Evolutionary conservation across 2,888 invertebrate species (phyloP).

Genomic region (Hemistola chrysoprasaria): DNA sequence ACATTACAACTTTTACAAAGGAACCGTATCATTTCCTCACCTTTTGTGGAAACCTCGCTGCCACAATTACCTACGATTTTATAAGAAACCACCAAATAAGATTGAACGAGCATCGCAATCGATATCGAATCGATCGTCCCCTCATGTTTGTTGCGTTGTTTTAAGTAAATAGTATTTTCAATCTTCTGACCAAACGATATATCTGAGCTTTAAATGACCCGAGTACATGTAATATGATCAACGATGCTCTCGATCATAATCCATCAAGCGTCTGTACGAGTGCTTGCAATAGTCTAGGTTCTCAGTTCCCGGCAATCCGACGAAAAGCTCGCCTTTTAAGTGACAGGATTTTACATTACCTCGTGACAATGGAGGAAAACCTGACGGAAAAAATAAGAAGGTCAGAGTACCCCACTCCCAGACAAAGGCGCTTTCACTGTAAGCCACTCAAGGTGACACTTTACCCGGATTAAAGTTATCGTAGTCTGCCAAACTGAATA

Average conservation of each 20-base stretch:
- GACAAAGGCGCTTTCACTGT: conserved; percentile 75
- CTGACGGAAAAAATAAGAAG: conserved; percentile 73
- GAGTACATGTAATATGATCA: conserved; percentile 67
- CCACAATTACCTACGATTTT: conserved; percentile 42
- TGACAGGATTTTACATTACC: conserved; percentile 65
- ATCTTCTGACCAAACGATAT: conserved; percentile 44
- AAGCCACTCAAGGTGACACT: conserved; percentile 80
- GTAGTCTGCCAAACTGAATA: conserved; percentile 78
- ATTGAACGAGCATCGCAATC: conserved; percentile 6
- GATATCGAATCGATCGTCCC: conserved; percentile 1
- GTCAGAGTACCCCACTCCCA: conserved; percentile 65
- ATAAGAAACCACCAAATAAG: conserved; percentile 26
- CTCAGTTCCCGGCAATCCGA: conserved; percentile 48
- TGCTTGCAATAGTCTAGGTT: conserved; percentile 52
- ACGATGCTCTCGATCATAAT: conserved; percentile 72
- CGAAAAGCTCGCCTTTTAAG: conserved; percentile 59
- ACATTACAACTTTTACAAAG: conserved; percentile 74
- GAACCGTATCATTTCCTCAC: conserved; percentile 72
- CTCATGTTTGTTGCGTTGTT: not conserved
- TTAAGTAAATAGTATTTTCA: conserved; percentile 37
- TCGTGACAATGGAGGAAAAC: conserved; percentile 66
- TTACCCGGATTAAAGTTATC: conserved; percentile 80
- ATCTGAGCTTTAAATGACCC: conserved; percentile 64
- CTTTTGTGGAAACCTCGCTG: conserved; percentile 54
- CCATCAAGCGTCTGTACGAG: conserved; percentile 59